These are phyloP conservation scores for Labroides dimidiatus DNA, from an alignment of 2,797 vertebrate species.

Conservation along the genomic window DNA sequence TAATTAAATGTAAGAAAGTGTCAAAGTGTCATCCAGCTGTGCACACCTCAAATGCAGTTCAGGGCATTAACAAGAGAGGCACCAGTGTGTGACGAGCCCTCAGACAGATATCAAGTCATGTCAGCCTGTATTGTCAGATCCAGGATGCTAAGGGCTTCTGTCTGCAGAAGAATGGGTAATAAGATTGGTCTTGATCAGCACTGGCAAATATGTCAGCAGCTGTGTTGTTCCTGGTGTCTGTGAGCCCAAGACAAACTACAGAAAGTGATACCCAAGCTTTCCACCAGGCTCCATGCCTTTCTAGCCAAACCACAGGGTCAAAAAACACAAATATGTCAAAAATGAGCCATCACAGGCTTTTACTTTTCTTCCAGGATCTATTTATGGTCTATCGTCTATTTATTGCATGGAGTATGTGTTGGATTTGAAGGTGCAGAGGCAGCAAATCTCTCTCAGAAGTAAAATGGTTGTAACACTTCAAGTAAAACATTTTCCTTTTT, in stretches of 20 bases:
- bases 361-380: slow-evolving; percentile 22
- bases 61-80: slow-evolving; percentile 28
- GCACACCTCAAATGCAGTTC: slow-evolving; percentile 19
- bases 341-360: slow-evolving; percentile 32
- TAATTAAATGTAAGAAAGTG: no score
- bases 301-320: slow-evolving; percentile 58
- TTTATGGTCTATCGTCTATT: slow-evolving; percentile 34
- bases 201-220: slow-evolving; percentile 79
- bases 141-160: slow-evolving; percentile 60
- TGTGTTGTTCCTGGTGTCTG: slow-evolving; percentile 74
- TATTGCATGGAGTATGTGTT: slow-evolving; percentile 1
- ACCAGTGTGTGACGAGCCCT: slow-evolving; percentile 12
- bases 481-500: no score
- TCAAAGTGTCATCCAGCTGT: slow-evolving; percentile 25
- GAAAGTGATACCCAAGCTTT: slow-evolving; percentile 75
- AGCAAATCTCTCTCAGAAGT: no score
- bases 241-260: slow-evolving; percentile 64
- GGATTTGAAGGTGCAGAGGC: no score
- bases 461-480: no score
- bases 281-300: slow-evolving; percentile 35
- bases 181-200: slow-evolving; percentile 71
- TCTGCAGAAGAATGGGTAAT: slow-evolving; percentile 69
- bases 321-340: slow-evolving; percentile 49
- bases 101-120: slow-evolving; percentile 41
- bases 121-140: slow-evolving; percentile 37